Conservation (phyloP, 2,797 vertebrate genomes). For the Sebastes iracundus region DNA sequence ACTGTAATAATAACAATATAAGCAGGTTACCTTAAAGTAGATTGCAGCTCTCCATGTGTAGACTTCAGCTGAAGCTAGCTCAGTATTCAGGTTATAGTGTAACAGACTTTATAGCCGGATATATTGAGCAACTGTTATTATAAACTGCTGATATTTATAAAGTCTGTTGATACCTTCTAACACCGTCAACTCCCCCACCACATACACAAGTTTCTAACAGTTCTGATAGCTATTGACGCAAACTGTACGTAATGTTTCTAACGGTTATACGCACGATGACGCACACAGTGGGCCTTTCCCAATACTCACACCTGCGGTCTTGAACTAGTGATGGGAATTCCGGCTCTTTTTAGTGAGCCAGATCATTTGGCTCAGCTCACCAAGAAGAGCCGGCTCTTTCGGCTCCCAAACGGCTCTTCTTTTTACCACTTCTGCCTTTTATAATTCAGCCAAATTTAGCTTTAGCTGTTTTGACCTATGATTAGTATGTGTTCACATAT, state of each 20-base stretch:
- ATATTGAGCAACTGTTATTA: background rate
- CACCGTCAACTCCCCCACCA: background rate
- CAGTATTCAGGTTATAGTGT: background rate
- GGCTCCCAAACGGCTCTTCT: too few species aligned
- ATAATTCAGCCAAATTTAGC: too few species aligned
- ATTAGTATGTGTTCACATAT: too few species aligned
- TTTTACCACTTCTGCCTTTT: too few species aligned
- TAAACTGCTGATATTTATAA: background rate
- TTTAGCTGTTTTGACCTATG: too few species aligned
- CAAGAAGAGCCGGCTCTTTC: too few species aligned
- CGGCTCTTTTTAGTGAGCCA: too few species aligned
- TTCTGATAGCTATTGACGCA: background rate
- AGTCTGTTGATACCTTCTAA: background rate
- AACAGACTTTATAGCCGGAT: background rate
- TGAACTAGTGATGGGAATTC: too few species aligned
- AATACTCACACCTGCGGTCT: background rate
- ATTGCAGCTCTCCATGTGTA: background rate
- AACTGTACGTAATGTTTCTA: too few species aligned
- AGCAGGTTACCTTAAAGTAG: background rate
- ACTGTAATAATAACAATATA: background rate
- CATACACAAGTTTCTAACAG: background rate
- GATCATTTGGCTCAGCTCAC: too few species aligned
- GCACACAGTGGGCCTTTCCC: background rate
- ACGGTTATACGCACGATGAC: background rate
- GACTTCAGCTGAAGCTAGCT: background rate